phyloP scores from a whole-genome alignment of 2,888 invertebrate species.

The Tridacna crocea region DNA sequence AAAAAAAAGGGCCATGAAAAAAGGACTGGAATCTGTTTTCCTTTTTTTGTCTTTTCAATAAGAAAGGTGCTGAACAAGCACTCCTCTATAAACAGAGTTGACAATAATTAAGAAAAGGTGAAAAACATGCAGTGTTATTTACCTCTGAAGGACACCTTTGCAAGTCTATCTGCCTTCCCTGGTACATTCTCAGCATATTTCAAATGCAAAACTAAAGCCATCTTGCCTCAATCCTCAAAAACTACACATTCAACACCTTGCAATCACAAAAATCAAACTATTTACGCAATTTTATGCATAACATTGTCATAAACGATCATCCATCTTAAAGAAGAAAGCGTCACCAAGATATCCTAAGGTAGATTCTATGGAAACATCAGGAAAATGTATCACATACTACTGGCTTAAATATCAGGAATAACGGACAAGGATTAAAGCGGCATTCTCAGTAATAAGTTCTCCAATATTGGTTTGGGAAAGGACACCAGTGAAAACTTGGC shows the following conservation, averaged over 20 bases:
- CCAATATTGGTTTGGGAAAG: slow-evolving; percentile 20
- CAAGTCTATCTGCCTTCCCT: slow-evolving; percentile 81
- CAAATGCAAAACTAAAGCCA: slow-evolving; percentile 83
- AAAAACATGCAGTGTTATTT: slow-evolving; percentile 81
- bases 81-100: no score
- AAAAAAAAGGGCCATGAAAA: no score
- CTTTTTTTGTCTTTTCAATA: no score
- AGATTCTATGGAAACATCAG: not conserved
- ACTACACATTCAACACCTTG: not conserved
- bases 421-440: slow-evolving; percentile 19
- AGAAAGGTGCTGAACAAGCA: no score
- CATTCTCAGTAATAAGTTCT: slow-evolving; percentile 3
- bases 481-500: not conserved
- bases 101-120: no score
- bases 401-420: slow-evolving; percentile 5
- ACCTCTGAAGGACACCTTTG: slow-evolving; percentile 89
- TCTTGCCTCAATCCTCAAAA: slow-evolving; percentile 38
- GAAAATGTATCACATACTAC: slow-evolving; percentile 12
- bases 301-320: not conserved
- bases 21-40: no score
- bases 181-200: slow-evolving; percentile 83
- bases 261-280: not conserved
- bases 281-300: not conserved
- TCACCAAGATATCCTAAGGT: not conserved
- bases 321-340: no score